phyloP scores from a whole-genome alignment of 2,797 vertebrate genomes.

The Cacajao melanocephalus region DNA sequence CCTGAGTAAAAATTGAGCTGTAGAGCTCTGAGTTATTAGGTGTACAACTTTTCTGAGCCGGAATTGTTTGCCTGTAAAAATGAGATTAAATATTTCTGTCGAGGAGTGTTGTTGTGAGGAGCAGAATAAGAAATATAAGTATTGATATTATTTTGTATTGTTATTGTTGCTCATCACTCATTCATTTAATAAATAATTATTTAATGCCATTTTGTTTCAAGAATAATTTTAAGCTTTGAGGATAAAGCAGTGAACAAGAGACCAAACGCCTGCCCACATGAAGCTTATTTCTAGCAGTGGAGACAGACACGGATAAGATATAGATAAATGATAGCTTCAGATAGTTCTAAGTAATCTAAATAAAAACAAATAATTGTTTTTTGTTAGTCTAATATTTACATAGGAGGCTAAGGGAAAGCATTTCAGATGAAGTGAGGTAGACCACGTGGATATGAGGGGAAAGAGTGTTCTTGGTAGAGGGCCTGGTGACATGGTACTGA shows the following conservation, averaged over 20 bases:
- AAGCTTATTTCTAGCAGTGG: background rate
- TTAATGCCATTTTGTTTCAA: background rate
- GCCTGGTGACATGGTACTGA: background rate
- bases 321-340: background rate
- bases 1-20: background rate
- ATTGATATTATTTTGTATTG: background rate
- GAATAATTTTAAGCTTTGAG: background rate
- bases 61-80: background rate
- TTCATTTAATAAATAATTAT: background rate
- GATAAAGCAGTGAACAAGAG: background rate
- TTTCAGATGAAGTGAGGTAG: background rate
- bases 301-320: rapidly evolving
- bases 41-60: background rate
- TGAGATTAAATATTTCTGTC: background rate
- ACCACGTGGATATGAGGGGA: rapidly evolving
- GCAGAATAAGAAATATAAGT: background rate
- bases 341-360: background rate
- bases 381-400: background rate
- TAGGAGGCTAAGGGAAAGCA: background rate
- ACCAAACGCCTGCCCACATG: background rate
- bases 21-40: background rate
- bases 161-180: background rate
- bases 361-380: background rate
- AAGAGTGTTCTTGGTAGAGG: background rate
- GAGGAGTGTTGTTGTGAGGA: background rate